Evolutionary conservation across 2,797 vertebrate species (phyloP).

Genomic region (Rhinogobio ventralis): DNA sequence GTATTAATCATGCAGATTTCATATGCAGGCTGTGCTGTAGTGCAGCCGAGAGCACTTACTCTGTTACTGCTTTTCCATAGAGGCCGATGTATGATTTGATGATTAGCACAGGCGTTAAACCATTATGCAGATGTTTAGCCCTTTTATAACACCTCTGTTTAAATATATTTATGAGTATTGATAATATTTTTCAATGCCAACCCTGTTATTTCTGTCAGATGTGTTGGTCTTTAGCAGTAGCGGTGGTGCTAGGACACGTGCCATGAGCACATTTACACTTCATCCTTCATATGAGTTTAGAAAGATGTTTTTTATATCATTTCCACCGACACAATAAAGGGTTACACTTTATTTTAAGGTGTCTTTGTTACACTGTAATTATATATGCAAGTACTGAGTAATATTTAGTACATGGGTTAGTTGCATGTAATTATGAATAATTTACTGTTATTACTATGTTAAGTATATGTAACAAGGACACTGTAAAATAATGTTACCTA

Average conservation of each 20-base stretch:
- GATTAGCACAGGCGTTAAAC: background rate
- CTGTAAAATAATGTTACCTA: no score
- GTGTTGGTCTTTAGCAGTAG: constrained; percentile 4
- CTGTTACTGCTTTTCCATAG: background rate
- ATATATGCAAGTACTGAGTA: no score
- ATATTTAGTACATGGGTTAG: no score
- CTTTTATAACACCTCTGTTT: background rate
- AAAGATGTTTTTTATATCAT: no score
- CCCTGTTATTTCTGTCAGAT: background rate
- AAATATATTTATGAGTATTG: background rate
- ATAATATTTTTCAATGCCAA: no score
- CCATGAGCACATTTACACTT: constrained; percentile 3
- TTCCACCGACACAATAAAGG: background rate
- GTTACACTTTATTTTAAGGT: no score
- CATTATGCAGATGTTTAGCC: background rate
- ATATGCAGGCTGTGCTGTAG: background rate
- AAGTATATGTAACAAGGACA: no score
- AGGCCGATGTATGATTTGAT: background rate
- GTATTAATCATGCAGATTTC: no score
- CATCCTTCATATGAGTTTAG: background rate
- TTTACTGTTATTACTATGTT: no score
- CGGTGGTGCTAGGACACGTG: constrained; percentile 1
- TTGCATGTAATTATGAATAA: no score
- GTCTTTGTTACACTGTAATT: no score
- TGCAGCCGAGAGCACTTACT: background rate